Percentiles rank a stretch among this genome's conserved stretches.
Conservation (phyloP, 2,888 invertebrate genomes). For the Parascotia fuliginaria region DNA sequence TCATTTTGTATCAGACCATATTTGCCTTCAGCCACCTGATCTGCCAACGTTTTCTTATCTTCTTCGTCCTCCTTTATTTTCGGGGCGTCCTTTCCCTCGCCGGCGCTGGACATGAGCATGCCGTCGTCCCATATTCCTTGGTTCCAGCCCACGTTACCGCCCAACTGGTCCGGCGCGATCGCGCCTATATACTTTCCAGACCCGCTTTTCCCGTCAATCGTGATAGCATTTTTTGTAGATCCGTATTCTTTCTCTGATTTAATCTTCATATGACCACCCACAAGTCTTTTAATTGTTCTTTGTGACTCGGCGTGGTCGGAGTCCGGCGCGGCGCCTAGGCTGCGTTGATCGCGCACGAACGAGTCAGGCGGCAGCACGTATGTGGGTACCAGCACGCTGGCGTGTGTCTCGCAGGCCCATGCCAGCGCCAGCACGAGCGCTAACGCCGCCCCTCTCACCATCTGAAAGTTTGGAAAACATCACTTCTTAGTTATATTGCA, state of each 20-base stretch:
- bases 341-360: conserved; percentile 83
- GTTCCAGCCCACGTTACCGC: conserved; percentile 82
- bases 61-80: conserved; percentile 87
- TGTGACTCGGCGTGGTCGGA: conserved; percentile 69
- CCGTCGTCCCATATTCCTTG: conserved; percentile 88
- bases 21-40: conserved; percentile 96
- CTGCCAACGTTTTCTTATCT: conserved; percentile 93
- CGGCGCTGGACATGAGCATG: conserved; percentile 89
- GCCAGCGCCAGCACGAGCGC: conserved; percentile 80
- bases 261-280: conserved; percentile 88
- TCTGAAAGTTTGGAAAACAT: conserved; percentile 81
- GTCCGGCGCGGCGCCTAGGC: conserved; percentile 68
- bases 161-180: conserved; percentile 77
- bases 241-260: conserved; percentile 76
- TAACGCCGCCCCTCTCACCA: conserved; percentile 85
- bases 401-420: conserved; percentile 69
- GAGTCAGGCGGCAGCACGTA: conserved; percentile 84
- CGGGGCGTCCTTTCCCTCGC: conserved; percentile 86
- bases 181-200: conserved; percentile 74
- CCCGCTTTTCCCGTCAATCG: conserved; percentile 67
- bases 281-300: conserved; percentile 88
- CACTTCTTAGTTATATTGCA: conserved; percentile 63
- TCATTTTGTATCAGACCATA: conserved; percentile 95
- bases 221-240: conserved; percentile 72
- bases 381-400: conserved; percentile 82